Conservation (phyloP, 2,888 invertebrate genomes). For the Alentia gelatinosa region DNA sequence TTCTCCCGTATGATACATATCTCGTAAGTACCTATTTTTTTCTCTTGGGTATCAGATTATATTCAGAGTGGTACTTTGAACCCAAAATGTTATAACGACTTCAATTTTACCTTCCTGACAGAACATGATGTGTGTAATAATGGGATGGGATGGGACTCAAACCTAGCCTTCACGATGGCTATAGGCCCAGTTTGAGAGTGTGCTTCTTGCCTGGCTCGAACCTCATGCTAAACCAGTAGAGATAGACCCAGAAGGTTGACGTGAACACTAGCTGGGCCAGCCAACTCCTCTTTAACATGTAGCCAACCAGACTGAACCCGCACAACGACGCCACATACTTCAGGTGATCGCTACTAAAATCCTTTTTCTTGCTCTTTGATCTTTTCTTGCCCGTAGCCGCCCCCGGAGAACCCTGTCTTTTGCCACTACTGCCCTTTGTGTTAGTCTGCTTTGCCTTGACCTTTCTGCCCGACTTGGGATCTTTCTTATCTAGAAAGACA, state of each 20-base stretch:
- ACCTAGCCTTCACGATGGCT: background rate
- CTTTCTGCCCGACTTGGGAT: background rate
- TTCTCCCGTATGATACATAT: background rate
- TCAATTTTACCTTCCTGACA: background rate
- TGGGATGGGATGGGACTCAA: background rate
- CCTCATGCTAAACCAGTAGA: conserved; percentile 56
- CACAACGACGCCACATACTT: conserved; percentile 52
- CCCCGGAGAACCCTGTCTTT: background rate
- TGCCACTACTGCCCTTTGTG: background rate
- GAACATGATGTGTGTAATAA: background rate
- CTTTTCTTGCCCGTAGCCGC: conserved; percentile 3
- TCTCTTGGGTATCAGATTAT: background rate
- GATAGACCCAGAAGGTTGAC: conserved; percentile 56
- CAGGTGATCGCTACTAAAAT: conserved; percentile 40
- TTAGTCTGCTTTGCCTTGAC: conserved; percentile 26
- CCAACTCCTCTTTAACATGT: conserved; percentile 44
- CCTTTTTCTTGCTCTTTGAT: conserved; percentile 18
- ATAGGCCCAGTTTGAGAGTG: background rate
- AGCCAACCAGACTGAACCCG: conserved; percentile 52
- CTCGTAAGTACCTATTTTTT: background rate
- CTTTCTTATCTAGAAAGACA: conserved; percentile 28
- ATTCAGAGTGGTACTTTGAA: background rate
- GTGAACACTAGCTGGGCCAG: conserved; percentile 56
- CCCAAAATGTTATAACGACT: no score
- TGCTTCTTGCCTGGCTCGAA: conserved; percentile 22